Percentiles rank a stretch among this genome's conserved stretches.
These are phyloP conservation scores for Lonchura striata DNA, from an alignment of 2,113 vertebrate genomes.

Conservation along the genomic window DNA sequence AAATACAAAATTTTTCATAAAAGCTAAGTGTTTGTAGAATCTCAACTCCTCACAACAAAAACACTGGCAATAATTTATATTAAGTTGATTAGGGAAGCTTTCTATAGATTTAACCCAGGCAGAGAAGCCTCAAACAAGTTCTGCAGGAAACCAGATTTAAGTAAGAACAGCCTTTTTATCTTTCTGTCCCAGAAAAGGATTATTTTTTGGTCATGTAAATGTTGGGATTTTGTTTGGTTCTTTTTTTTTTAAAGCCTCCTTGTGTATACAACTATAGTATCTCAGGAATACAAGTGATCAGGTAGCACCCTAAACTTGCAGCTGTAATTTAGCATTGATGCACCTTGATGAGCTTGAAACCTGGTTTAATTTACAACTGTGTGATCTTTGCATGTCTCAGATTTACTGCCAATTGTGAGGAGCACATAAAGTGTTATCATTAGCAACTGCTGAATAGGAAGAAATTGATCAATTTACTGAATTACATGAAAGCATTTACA, in stretches of 20 bases:
- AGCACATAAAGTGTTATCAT: not conserved
- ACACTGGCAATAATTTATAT: not conserved
- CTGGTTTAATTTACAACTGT: not conserved
- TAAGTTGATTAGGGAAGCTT: not conserved
- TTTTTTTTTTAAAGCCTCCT: not conserved
- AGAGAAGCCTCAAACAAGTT: constrained; percentile 34
- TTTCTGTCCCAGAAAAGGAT: constrained; percentile 3
- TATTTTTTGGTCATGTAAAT: not conserved
- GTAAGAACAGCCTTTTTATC: constrained; percentile 14
- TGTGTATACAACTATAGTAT: not conserved
- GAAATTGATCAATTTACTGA: not conserved
- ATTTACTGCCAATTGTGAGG: not conserved
- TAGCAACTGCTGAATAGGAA: not conserved
- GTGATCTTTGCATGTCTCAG: not conserved
- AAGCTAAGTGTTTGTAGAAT: not conserved
- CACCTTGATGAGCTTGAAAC: not conserved
- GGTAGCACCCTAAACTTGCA: not conserved
- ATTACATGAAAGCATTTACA: not conserved
- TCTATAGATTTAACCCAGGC: not conserved
- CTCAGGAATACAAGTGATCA: not conserved
- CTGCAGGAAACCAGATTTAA: constrained; percentile 39
- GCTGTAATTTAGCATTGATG: not conserved
- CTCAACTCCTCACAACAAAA: not conserved
- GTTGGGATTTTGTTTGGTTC: not conserved
- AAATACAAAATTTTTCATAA: not conserved